Percentiles rank a stretch among this genome's conserved stretches.
These are phyloP conservation scores for Rhyacophila brunnea DNA, from an alignment of 1,140 invertebrate genomes.

Conservation along the genomic window DNA sequence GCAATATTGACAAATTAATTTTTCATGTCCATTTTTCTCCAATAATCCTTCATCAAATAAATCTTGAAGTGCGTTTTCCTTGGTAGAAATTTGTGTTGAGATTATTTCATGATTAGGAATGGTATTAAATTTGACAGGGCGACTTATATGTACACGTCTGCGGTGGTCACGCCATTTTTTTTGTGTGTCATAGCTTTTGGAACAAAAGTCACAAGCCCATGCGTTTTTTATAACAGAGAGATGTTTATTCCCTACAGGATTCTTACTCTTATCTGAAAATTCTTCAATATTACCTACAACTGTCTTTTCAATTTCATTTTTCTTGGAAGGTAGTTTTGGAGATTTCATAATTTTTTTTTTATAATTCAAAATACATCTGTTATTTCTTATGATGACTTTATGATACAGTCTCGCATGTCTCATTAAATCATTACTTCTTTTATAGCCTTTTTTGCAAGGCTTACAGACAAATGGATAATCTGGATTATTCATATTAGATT, in stretches of 20 bases:
- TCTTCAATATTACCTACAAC: too few relatives aligned
- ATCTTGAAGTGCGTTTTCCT: not conserved
- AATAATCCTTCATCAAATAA: not conserved
- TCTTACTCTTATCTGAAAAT: too few relatives aligned
- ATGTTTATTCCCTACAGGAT: too few relatives aligned
- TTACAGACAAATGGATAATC: slow-evolving; percentile 5
- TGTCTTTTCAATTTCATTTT: too few relatives aligned
- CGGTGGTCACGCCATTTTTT: not conserved
- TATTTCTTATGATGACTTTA: slow-evolving; percentile 3
- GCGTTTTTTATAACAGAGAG: not conserved
- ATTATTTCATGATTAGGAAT: too few relatives aligned
- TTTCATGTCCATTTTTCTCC: not conserved
- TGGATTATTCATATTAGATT: slow-evolving; percentile 2
- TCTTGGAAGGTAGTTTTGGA: too few relatives aligned
- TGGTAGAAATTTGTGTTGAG: too few relatives aligned
- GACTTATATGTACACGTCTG: not conserved
- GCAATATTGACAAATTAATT: not conserved
- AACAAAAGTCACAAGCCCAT: not conserved
- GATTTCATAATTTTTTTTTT: too few relatives aligned
- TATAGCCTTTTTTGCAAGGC: slow-evolving; percentile 3
- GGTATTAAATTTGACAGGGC: not conserved
- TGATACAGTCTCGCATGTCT: slow-evolving; percentile 6
- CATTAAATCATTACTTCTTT: slow-evolving; percentile 7
- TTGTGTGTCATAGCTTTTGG: not conserved
- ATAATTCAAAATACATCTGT: not conserved